phyloP scores from a whole-genome alignment of 2,888 invertebrate species.

The Drosophila falleni region DNA sequence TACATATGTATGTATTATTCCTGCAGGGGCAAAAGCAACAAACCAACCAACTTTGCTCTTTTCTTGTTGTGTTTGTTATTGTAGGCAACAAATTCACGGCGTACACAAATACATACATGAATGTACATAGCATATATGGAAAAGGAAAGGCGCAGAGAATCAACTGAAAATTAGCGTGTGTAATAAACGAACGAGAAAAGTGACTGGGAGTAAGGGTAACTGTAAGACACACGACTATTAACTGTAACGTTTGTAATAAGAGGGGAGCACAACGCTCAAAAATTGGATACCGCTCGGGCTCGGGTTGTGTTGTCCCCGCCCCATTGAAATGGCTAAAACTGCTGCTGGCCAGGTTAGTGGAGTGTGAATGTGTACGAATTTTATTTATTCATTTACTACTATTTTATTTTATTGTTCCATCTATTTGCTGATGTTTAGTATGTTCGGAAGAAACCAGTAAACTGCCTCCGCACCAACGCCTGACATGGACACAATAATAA shows the following conservation, averaged over 20 bases:
- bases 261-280: slow-evolving; percentile 25
- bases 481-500: slow-evolving; percentile 64
- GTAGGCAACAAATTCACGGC: slow-evolving; percentile 55
- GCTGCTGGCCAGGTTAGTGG: slow-evolving; percentile 75
- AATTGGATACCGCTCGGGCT: slow-evolving; percentile 27
- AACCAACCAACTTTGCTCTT: slow-evolving; percentile 68
- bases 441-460: slow-evolving; percentile 70
- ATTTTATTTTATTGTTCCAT: slow-evolving; percentile 6
- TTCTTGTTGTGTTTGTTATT: slow-evolving; percentile 69
- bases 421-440: slow-evolving; percentile 48
- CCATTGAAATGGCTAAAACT: slow-evolving; percentile 70
- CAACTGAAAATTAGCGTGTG: slow-evolving; percentile 60
- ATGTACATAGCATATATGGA: slow-evolving; percentile 19
- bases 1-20: slow-evolving; percentile 48
- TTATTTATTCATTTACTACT: not conserved
- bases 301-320: slow-evolving; percentile 7
- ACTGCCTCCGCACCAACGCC: slow-evolving; percentile 35
- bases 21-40: slow-evolving; percentile 68
- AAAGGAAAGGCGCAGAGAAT: slow-evolving; percentile 57
- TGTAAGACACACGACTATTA: slow-evolving; percentile 41
- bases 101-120: slow-evolving; percentile 34
- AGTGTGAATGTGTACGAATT: not conserved
- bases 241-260: slow-evolving; percentile 41
- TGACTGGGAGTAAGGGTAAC: slow-evolving; percentile 49
- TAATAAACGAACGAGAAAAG: slow-evolving; percentile 42